Conservation (phyloP, 1,140 invertebrate species). For the Solenopsis invicta region DNA sequence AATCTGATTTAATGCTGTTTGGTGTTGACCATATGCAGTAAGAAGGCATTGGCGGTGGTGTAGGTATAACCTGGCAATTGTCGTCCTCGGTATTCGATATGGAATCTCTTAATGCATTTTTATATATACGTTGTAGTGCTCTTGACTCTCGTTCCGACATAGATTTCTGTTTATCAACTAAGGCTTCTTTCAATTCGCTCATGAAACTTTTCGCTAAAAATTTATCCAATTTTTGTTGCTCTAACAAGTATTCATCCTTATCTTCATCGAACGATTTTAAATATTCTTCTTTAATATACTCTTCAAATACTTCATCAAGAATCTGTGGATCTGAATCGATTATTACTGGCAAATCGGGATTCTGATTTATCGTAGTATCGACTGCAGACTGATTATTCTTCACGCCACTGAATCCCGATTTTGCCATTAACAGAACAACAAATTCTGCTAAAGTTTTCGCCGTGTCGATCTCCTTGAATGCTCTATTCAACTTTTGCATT, state of each 20-base stretch:
- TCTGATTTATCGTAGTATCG: slow-evolving; percentile 38
- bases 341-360: slow-evolving; percentile 65
- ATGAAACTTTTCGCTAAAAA: slow-evolving; percentile 83
- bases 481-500: slow-evolving; percentile 76
- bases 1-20: background rate
- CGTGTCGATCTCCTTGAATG: slow-evolving; percentile 80
- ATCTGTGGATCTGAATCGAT: slow-evolving; percentile 80
- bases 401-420: slow-evolving; percentile 53
- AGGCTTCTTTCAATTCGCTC: slow-evolving; percentile 84
- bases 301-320: slow-evolving; percentile 86
- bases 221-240: slow-evolving; percentile 79
- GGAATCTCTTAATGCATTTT: slow-evolving; percentile 59
- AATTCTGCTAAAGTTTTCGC: slow-evolving; percentile 82
- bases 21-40: slow-evolving; percentile 2
- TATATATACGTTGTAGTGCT: slow-evolving; percentile 81
- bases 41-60: slow-evolving; percentile 65
- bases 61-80: slow-evolving; percentile 19
- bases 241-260: slow-evolving; percentile 69
- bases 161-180: slow-evolving; percentile 82
- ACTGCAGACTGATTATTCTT: slow-evolving; percentile 11
- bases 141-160: slow-evolving; percentile 84
- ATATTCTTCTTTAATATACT: slow-evolving; percentile 85
- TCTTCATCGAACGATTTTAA: slow-evolving; percentile 79
- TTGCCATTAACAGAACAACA: slow-evolving; percentile 78
- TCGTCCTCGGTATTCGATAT: background rate